phyloP scores from a whole-genome alignment of 1,140 invertebrate genomes.

The Laodelphax striatellus region DNA sequence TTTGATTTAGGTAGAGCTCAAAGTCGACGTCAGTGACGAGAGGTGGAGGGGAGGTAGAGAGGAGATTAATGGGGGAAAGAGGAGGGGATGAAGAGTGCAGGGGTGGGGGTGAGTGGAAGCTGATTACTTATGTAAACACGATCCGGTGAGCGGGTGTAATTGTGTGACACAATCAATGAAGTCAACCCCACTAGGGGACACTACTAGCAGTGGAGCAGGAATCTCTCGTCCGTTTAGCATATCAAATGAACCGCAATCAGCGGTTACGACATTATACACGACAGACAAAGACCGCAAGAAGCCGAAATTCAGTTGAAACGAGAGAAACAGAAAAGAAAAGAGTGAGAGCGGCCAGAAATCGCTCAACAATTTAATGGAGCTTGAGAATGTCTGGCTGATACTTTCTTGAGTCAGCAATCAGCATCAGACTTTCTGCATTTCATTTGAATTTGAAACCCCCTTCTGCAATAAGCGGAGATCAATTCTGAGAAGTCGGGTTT shows the following conservation, averaged over 20 bases:
- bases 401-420: too few species aligned
- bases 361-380: too few species aligned
- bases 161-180: constrained; percentile 3
- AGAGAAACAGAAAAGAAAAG: too few species aligned
- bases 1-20: background rate
- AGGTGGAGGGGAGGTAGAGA: background rate
- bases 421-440: too few species aligned
- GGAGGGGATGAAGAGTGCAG: too few species aligned
- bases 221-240: background rate
- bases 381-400: too few species aligned
- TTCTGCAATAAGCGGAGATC: too few species aligned
- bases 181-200: background rate
- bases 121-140: constrained; percentile 4
- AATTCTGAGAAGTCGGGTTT: too few species aligned
- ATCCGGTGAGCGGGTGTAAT: background rate
- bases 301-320: too few species aligned
- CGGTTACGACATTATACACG: constrained; percentile 1
- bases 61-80: background rate
- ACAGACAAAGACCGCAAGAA: too few species aligned
- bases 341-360: too few species aligned
- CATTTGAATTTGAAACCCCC: too few species aligned
- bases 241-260: constrained; percentile 1
- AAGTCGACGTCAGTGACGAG: background rate
- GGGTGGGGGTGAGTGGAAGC: background rate
- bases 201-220: background rate